These are phyloP conservation scores for Hylaeus volcanicus DNA, from an alignment of 1,140 invertebrate genomes.

Conservation along the genomic window DNA sequence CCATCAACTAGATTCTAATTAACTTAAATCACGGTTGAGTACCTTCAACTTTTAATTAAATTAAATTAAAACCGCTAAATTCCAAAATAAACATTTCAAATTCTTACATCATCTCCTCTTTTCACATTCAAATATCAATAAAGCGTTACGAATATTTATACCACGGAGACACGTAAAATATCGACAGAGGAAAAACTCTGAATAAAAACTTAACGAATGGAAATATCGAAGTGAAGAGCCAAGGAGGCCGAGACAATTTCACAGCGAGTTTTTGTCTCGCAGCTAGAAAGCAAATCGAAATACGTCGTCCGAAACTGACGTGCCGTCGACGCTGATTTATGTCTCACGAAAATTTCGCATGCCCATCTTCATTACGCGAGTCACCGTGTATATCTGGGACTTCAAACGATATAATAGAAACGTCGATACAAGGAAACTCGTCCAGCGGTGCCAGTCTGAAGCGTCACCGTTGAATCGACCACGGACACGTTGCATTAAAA, in stretches of 20 bases:
- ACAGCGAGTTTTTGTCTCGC: neutral
- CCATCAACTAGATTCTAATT: no score
- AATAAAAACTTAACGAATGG: neutral
- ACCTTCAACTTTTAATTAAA: no score
- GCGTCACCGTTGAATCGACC: neutral
- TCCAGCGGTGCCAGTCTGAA: constrained; percentile 21
- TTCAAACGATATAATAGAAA: constrained; percentile 59
- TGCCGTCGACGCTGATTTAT: constrained; percentile 38
- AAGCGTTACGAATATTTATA: no score
- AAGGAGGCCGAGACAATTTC: neutral
- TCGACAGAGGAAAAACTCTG: no score
- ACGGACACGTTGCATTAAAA: neutral
- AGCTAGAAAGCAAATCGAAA: constrained; percentile 14
- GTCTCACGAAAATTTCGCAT: constrained; percentile 45
- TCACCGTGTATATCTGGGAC: constrained; percentile 46
- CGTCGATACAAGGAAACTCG: constrained; percentile 45
- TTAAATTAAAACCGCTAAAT: no score
- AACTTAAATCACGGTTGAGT: no score
- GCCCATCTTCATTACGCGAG: constrained; percentile 51
- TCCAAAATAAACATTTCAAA: no score
- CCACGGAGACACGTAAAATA: no score
- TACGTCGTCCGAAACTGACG: constrained; percentile 45
- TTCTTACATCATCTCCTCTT: no score
- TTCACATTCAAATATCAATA: no score
- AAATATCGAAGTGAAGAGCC: neutral